phyloP scores from a whole-genome alignment of 2,888 invertebrate species.

The Machimus rusticus region DNA sequence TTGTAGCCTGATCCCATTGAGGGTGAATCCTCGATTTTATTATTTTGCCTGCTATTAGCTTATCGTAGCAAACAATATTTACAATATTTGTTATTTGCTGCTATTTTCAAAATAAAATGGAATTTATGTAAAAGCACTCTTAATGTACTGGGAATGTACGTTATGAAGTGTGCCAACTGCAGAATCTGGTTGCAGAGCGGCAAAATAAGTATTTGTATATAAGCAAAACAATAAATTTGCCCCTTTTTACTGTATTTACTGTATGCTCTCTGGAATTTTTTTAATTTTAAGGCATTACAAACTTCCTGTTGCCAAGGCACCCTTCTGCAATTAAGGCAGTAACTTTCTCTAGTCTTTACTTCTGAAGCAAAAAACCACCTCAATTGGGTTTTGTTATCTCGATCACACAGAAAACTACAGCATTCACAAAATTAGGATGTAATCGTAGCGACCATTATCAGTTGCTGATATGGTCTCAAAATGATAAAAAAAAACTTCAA shows the following conservation, averaged over 20 bases:
- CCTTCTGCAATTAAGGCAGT: neutral
- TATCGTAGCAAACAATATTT: neutral
- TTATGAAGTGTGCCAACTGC: neutral
- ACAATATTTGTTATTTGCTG: neutral
- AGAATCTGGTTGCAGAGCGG: neutral
- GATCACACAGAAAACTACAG: slow-evolving; percentile 4
- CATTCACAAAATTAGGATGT: neutral
- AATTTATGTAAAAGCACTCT: neutral
- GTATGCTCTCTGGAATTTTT: neutral
- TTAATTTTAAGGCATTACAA: neutral
- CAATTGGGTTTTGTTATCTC: neutral
- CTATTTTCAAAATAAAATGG: neutral
- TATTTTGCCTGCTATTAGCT: neutral
- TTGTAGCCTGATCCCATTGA: neutral
- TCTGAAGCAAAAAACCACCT: neutral
- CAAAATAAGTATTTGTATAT: neutral
- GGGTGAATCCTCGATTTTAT: neutral
- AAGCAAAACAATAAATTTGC: neutral
- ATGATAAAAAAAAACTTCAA: neutral
- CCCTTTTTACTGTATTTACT: too few relatives aligned
- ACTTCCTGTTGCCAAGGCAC: neutral
- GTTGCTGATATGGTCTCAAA: neutral
- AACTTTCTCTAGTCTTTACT: slow-evolving; percentile 20
- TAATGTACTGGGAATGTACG: neutral
- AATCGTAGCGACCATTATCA: neutral